Base-by-base conservation (phyloP, 2,888 invertebrate genomes). In the Phyllotreta cruciferae region DNA sequence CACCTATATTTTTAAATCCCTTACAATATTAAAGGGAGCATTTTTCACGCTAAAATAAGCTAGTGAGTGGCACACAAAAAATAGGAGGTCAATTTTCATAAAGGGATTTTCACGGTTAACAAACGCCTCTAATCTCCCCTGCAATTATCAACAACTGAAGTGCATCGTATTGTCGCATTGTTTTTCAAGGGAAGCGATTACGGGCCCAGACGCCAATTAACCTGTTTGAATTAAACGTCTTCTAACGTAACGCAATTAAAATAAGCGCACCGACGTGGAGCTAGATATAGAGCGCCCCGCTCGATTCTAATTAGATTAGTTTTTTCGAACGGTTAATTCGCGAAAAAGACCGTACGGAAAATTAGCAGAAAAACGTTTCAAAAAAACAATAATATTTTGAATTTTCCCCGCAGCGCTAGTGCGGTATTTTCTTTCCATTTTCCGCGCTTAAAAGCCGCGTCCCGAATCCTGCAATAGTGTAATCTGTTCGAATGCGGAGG, bases 161-260 rank as follows among this genome's bases (percentile, higher is more conserved):
- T 60, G 60, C 44, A 55, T 56, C 63, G 57, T 53, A 64, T 62
- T 56, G 55, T 60, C 50, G 49, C 64, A 60, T 68, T 68, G 66
- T 65, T 66, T 60, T 64, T 39, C 56, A 60, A 60, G 62, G 63
- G 63, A 60, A 66, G 50, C 63, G 61, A 63, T 67, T 64, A 66
- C 63, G 53, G 60, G 49, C 57, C 57, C 56, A 67, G 56, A 64
- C 64, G 41, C 57, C 66, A 63, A 69, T 67, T 67, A 69, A 67
- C 66, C 57, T 66, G 66, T 67, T 58, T 67, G 61, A 63, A 63
- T 61, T 67, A 67, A 63, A 64, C 44, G 65, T 64, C 63, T 66
- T 57, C 60, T 38, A 63, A 60, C 54, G 63, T 67, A 69, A 67
- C 58, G 62, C 62, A 67, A 69, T 67, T 69, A 69, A 63, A 62